Evolutionary conservation across 2,113 vertebrate species (phyloP).

Genomic region (Corydoras maculifer): DNA sequence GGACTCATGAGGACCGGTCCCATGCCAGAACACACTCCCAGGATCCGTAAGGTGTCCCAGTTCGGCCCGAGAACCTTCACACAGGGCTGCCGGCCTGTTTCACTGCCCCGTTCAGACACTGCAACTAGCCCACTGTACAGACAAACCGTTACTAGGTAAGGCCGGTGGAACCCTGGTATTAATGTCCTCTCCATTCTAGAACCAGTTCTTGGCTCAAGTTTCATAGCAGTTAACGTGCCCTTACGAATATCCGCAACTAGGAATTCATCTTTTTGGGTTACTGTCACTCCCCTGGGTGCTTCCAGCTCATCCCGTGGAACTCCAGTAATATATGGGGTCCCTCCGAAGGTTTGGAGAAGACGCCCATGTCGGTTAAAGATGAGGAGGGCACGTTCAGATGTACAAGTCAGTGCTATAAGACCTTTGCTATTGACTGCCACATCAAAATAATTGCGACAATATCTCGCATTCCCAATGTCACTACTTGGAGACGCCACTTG

Average conservation of each 20-base stretch:
- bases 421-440: slow-evolving; percentile 69
- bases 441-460: slow-evolving; percentile 68
- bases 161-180: slow-evolving; percentile 68
- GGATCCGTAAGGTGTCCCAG: slow-evolving; percentile 64
- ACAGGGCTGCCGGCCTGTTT: slow-evolving; percentile 59
- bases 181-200: slow-evolving; percentile 59
- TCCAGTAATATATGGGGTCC: slow-evolving; percentile 41
- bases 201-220: slow-evolving; percentile 59
- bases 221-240: slow-evolving; percentile 62
- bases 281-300: slow-evolving; percentile 68
- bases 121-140: slow-evolving; percentile 60
- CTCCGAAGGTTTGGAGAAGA: slow-evolving; percentile 66
- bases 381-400: slow-evolving; percentile 61
- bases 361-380: slow-evolving; percentile 68
- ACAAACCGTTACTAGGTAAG: slow-evolving; percentile 66
- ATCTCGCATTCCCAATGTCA: slow-evolving; percentile 44
- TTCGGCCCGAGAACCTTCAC: slow-evolving; percentile 68
- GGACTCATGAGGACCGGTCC: slow-evolving; percentile 64
- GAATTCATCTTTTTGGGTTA: slow-evolving; percentile 63
- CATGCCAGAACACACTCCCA: slow-evolving; percentile 62
- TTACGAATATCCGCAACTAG: slow-evolving; percentile 69
- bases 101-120: slow-evolving; percentile 67
- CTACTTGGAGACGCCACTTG: slow-evolving; percentile 55
- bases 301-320: slow-evolving; percentile 59
- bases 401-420: slow-evolving; percentile 67